Conservation (phyloP, 2,888 invertebrate species). For the Tanytarsus gracilentus region DNA sequence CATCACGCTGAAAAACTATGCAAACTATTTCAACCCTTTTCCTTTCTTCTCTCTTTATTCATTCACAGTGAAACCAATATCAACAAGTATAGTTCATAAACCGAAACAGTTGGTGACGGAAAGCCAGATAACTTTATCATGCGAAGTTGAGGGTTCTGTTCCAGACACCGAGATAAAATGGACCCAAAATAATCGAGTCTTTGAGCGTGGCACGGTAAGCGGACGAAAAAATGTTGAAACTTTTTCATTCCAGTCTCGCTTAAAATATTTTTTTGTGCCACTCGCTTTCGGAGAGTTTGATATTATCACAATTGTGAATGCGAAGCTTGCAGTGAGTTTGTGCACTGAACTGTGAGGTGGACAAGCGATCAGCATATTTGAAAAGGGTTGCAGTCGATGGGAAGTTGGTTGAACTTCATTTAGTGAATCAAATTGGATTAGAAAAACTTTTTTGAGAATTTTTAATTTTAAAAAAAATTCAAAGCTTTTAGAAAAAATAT, state of each 20-base stretch:
- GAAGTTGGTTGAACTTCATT: no score
- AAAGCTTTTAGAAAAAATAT: no score
- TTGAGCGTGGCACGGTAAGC: constrained; percentile 66
- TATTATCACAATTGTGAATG: no score
- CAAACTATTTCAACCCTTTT: constrained; percentile 17
- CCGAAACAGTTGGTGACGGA: constrained; percentile 69
- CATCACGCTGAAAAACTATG: constrained; percentile 13
- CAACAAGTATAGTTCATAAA: constrained; percentile 67
- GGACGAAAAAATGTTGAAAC: background rate
- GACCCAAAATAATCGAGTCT: constrained; percentile 71
- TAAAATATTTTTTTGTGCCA: background rate
- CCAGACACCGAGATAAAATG: constrained; percentile 77
- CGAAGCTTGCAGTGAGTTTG: background rate
- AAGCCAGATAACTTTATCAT: constrained; percentile 67
- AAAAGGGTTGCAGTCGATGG: no score
- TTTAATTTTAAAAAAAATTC: no score
- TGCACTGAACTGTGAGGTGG: background rate
- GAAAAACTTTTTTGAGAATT: no score
- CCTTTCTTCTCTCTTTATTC: background rate
- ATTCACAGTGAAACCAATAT: constrained; percentile 68
- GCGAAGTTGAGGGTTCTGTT: constrained; percentile 75
- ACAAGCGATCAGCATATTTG: background rate
- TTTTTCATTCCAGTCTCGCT: constrained; percentile 24
- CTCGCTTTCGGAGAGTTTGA: no score
- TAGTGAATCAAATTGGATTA: no score